Conservation (phyloP, 2,797 vertebrate genomes). For the Acrocephalus scirpaceus region DNA sequence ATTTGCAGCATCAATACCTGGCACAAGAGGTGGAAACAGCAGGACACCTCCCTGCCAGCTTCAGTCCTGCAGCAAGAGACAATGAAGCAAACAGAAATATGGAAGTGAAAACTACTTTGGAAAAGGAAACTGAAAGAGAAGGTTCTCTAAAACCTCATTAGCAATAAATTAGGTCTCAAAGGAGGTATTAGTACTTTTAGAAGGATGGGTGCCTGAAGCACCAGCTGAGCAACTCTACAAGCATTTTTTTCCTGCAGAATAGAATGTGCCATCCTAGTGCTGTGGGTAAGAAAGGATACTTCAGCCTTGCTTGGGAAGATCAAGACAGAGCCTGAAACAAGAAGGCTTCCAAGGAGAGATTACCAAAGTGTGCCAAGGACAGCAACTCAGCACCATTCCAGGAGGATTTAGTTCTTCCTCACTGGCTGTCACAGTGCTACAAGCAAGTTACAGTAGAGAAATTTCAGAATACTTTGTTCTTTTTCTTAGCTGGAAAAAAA, state of each 20-base stretch:
- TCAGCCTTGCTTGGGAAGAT: neutral
- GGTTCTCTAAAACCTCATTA: neutral
- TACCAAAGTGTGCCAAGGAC: neutral
- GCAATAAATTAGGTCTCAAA: neutral
- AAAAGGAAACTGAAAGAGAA: neutral
- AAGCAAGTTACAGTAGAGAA: neutral
- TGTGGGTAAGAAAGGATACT: neutral
- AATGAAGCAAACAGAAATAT: neutral
- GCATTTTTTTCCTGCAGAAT: neutral
- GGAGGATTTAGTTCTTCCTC: neutral
- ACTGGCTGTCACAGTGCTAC: neutral
- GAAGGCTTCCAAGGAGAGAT: neutral
- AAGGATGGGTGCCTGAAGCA: neutral
- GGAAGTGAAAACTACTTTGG: neutral
- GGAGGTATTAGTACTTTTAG: neutral
- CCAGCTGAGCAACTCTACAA: neutral
- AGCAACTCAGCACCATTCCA: neutral
- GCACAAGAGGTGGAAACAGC: slow-evolving; percentile 7
- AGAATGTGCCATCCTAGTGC: neutral
- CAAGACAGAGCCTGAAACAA: neutral
- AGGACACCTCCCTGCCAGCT: neutral
- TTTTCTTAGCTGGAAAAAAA: neutral
- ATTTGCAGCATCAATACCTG: slow-evolving; percentile 3
- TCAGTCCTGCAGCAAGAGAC: neutral
- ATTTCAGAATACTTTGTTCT: neutral